phyloP scores from a whole-genome alignment of 2,888 invertebrate genomes.

The Cybosia mesomella region DNA sequence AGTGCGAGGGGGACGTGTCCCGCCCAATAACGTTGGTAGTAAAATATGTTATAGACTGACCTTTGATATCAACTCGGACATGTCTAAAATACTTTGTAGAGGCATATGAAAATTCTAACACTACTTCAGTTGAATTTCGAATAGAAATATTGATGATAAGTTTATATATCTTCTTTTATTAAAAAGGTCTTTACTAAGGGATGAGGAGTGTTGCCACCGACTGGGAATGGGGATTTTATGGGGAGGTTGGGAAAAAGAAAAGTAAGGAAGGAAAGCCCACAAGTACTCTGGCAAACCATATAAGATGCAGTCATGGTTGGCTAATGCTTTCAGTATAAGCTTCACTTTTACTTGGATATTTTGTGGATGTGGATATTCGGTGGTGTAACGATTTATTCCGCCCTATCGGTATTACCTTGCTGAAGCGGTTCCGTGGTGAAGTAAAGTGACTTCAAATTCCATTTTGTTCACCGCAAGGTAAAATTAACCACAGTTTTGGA shows the following conservation, averaged over 20 bases:
- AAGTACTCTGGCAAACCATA: too few species aligned
- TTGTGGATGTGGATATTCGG: too few species aligned
- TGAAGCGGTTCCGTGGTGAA: too few species aligned
- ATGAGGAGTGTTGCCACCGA: neutral
- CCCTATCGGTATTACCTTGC: neutral
- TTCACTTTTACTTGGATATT: neutral
- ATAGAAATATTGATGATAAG: neutral
- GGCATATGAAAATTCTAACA: neutral
- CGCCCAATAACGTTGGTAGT: neutral
- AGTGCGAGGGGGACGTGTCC: neutral
- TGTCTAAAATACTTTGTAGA: neutral
- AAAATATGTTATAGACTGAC: constrained; percentile 5
- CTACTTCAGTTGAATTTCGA: neutral
- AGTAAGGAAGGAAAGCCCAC: neutral
- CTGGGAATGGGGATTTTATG: neutral
- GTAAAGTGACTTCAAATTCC: too few species aligned
- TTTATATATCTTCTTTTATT: neutral
- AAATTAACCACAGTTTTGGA: too few species aligned
- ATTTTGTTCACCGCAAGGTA: too few species aligned
- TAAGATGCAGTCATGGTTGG: too few species aligned
- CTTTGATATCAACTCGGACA: neutral
- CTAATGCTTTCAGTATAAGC: neutral
- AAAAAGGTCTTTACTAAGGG: neutral
- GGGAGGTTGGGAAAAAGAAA: neutral
- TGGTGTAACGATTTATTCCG: neutral